Evolutionary conservation across 1,140 invertebrate genomes (phyloP).

Genomic region (Fopius arisanus): DNA sequence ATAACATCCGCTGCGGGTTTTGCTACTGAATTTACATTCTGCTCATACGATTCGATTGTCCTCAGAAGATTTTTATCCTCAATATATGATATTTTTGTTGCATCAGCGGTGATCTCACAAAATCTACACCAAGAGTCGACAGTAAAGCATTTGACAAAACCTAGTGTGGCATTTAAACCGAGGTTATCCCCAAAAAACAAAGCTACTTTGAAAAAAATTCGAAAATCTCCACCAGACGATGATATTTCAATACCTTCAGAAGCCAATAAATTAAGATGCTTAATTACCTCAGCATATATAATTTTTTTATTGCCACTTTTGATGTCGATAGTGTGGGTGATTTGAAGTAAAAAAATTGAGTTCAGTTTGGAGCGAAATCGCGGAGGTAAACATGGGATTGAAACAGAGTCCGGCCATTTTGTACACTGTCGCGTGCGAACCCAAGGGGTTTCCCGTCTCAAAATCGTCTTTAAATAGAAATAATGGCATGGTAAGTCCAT

Average conservation of each 20-base stretch:
- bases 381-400: too few relatives aligned
- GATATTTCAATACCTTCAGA: background rate
- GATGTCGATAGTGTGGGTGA: too few relatives aligned
- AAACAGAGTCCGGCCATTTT: too few relatives aligned
- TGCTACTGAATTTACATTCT: too few relatives aligned
- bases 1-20: constrained; percentile 30
- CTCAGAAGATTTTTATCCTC: background rate
- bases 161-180: background rate
- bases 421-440: too few relatives aligned
- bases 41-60: too few relatives aligned
- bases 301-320: background rate
- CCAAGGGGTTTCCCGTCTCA: too few relatives aligned
- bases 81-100: background rate
- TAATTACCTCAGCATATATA: background rate
- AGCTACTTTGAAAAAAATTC: background rate
- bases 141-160: background rate
- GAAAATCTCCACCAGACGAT: background rate
- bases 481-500: background rate
- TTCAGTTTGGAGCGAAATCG: too few relatives aligned
- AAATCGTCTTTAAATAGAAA: too few relatives aligned
- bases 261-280: background rate
- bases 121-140: background rate
- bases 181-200: background rate
- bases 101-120: background rate
- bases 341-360: too few relatives aligned